A percentile compares a stretch with the other conserved stretches of the same genome.
Evolutionary conservation across 2,797 vertebrate species (phyloP).

Genomic region (Philypnodon macrostomus): DNA sequence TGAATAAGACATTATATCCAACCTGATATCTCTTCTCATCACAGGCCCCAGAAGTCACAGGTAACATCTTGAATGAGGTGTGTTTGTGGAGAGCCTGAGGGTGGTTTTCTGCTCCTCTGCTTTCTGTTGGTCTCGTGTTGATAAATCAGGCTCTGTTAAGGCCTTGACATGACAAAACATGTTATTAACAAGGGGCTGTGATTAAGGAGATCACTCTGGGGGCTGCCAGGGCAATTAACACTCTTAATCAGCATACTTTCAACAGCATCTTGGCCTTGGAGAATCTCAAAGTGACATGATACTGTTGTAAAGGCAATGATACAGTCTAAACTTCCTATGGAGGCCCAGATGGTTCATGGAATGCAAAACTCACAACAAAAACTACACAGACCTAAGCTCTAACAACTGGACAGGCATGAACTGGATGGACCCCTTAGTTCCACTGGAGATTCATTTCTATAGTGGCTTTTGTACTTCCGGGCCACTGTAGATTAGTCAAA

Average conservation of each 20-base stretch:
- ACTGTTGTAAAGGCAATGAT: background rate
- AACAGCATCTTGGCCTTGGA: background rate
- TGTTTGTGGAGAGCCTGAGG: background rate
- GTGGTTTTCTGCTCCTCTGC: background rate
- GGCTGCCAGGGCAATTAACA: slow-evolving; percentile 47
- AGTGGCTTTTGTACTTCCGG: too few relatives aligned
- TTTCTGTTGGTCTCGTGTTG: slow-evolving; percentile 12
- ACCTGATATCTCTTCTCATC: background rate
- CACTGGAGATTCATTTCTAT: too few relatives aligned
- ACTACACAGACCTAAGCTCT: too few relatives aligned
- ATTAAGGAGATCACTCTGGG: slow-evolving; percentile 43
- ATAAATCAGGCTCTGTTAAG: slow-evolving; percentile 25
- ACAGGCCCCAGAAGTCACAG: background rate
- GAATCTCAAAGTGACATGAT: background rate
- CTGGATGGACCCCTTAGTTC: too few relatives aligned
- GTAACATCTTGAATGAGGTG: background rate
- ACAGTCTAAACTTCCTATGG: too few relatives aligned
- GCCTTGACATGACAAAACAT: slow-evolving; percentile 19
- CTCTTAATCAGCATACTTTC: slow-evolving; percentile 38
- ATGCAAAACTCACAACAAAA: too few relatives aligned
- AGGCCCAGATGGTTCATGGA: too few relatives aligned
- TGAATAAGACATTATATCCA: background rate
- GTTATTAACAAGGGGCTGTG: slow-evolving; percentile 45
- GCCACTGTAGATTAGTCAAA: too few relatives aligned
- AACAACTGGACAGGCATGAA: too few relatives aligned